Evolutionary conservation across 2,888 invertebrate species (phyloP), one percentile per base, ranked within the genome.

Genomic region (Onthophagus sagittarius): DNA sequence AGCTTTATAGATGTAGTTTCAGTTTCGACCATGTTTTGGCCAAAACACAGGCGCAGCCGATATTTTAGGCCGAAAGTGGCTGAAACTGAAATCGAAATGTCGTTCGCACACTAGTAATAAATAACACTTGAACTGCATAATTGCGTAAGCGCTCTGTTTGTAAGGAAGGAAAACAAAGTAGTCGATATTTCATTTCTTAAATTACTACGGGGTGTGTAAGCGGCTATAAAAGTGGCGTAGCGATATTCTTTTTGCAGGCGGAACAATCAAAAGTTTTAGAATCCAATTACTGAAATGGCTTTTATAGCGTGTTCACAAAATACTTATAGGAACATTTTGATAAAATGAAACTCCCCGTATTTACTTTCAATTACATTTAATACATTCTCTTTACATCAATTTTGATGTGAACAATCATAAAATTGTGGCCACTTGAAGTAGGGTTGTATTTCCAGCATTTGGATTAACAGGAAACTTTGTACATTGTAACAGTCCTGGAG

Each of bases 401-500:
- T 23, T 23, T 23, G 23, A 23, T 23, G 23, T 23, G 23, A 23
- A 23, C 39, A 53, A 2, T 53, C 9, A 53, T 53, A 53, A 53
- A 53, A 53, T 11, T 11, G 39, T 53, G 11, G 39, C 39, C 39
- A 53, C 39, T 53, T 11, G 39, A 53, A 53, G 6, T 11, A 11
- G 39, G 9, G 39, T 53, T 7, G 39, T 53, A 53, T 53, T 53
- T 53, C 39, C 39, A 11, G 39, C 39, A 53, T 23, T 67, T 31
- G 23, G 67, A 13, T 23, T 67, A 15, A 23, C 32, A 23, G 31
- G 67, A 67, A 67, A 67, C 67, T 67, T 67, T 53, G 39, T 67
- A 67, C 67, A 67, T 31, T 67, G 32, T 67, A 67, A 67, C 67
- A 23, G 67, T 31, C 15, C 31, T n/a, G n/a, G 65, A 53, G 31